Evolutionary conservation across 2,888 invertebrate genomes (phyloP).

Genomic region (Atherix ibis): DNA sequence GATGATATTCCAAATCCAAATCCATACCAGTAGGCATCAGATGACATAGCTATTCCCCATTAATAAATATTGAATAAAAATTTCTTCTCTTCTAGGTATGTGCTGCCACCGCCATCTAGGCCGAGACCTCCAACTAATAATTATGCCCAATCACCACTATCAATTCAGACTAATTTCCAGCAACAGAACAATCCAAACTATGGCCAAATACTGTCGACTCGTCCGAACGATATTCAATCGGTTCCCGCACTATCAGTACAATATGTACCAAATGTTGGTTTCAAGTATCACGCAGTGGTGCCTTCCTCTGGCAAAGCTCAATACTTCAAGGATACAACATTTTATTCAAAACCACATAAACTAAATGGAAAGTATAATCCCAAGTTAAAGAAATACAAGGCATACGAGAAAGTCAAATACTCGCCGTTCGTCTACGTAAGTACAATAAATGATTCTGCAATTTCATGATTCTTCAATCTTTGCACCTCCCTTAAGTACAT

Average conservation of each 20-base stretch:
- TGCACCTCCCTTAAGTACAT: too few relatives aligned
- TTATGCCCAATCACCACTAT: constrained; percentile 11
- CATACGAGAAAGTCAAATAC: constrained; percentile 28
- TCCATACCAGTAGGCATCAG: constrained; percentile 38
- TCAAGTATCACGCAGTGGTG: constrained; percentile 26
- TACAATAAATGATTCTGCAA: constrained; percentile 7
- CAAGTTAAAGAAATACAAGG: constrained; percentile 31
- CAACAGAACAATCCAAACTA: constrained; percentile 19
- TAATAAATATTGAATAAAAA: constrained; percentile 1
- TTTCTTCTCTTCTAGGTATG: constrained; percentile 19
- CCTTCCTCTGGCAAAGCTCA: constrained; percentile 12
- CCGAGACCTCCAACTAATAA: constrained; percentile 21
- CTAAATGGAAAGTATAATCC: constrained; percentile 30
- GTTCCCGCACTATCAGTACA: constrained; percentile 24
- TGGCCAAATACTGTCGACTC: constrained; percentile 17
- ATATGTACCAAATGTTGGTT: constrained; percentile 28
- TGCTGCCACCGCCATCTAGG: constrained; percentile 30
- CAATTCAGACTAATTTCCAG: constrained; percentile 7
- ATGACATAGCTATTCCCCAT: background rate
- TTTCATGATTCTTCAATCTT: too few relatives aligned
- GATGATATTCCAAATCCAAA: constrained; percentile 44
- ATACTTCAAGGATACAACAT: constrained; percentile 12
- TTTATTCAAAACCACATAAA: constrained; percentile 20
- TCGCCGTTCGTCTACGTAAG: constrained; percentile 28
- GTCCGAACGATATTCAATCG: constrained; percentile 13